Evolutionary conservation across 2,888 invertebrate genomes (phyloP).

Genomic region (Helicoverpa assulta): DNA sequence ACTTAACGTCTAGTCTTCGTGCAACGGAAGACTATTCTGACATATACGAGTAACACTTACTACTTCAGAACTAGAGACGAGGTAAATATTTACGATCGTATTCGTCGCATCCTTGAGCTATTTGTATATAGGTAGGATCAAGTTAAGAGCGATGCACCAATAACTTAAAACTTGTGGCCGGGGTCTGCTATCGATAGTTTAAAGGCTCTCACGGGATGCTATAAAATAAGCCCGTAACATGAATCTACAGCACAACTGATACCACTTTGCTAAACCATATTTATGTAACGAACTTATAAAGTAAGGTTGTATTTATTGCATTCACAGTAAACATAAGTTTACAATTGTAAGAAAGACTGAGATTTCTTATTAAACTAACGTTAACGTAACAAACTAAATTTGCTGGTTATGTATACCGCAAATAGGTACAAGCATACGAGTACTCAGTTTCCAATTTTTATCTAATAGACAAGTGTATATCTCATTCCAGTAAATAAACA

Average conservation of each 20-base stretch:
- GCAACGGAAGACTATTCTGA: slow-evolving; percentile 31
- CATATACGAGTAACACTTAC: slow-evolving; percentile 12
- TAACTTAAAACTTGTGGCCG: slow-evolving; percentile 45
- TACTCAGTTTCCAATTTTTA: slow-evolving; percentile 21
- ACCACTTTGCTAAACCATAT: slow-evolving; percentile 47
- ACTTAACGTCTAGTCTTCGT: slow-evolving; percentile 43
- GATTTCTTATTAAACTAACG: slow-evolving; percentile 39
- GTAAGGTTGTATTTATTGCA: slow-evolving; percentile 23
- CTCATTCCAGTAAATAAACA: slow-evolving; percentile 35
- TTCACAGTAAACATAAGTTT: slow-evolving; percentile 23
- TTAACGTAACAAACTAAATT: slow-evolving; percentile 33
- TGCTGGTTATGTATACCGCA: slow-evolving; percentile 31
- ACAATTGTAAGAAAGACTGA: slow-evolving; percentile 12
- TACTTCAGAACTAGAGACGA: slow-evolving; percentile 7
- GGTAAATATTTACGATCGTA: slow-evolving; percentile 16
- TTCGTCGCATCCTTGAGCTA: slow-evolving; percentile 7
- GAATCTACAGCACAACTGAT: slow-evolving; percentile 48
- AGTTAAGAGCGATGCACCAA: slow-evolving; percentile 40
- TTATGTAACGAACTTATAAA: slow-evolving; percentile 53
- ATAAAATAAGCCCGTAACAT: slow-evolving; percentile 52
- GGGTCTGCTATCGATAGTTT: slow-evolving; percentile 55
- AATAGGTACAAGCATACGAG: slow-evolving; percentile 23
- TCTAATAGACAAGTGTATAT: slow-evolving; percentile 23
- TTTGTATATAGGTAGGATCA: slow-evolving; percentile 12
- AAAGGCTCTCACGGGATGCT: slow-evolving; percentile 53